phyloP scores from a whole-genome alignment of 2,797 vertebrate species.

The Danio choprae region DNA sequence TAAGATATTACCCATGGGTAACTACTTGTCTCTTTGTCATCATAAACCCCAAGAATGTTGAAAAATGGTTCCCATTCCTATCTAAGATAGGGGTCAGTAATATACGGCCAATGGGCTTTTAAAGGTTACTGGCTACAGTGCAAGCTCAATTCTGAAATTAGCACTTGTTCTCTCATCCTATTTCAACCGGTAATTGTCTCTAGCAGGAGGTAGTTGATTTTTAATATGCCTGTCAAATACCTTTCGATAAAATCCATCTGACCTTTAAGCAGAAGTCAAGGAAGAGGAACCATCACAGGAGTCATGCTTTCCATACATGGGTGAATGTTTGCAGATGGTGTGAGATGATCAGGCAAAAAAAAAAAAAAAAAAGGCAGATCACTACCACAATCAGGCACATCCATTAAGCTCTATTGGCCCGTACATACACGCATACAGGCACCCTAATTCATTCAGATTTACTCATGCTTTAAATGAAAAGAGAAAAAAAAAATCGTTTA shows the following conservation, averaged over 20 bases:
- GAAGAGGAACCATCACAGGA: constrained; percentile 33
- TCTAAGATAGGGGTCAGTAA: background rate
- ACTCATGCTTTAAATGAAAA: constrained; percentile 72
- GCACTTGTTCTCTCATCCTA: constrained; percentile 33
- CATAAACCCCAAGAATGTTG: constrained; percentile 31
- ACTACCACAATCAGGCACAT: constrained; percentile 47
- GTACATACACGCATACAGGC: constrained; percentile 40
- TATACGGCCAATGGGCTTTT: constrained; percentile 5
- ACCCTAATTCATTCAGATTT: constrained; percentile 67
- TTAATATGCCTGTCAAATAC: constrained; percentile 50
- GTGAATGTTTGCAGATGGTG: constrained; percentile 48
- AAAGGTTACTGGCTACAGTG: constrained; percentile 33
- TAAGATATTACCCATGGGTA: constrained; percentile 25
- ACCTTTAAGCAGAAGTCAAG: constrained; percentile 35
- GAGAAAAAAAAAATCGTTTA: constrained; percentile 45
- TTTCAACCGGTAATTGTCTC: constrained; percentile 27
- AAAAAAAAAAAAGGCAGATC: constrained; percentile 39
- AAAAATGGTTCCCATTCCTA: background rate
- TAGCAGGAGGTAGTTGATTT: constrained; percentile 50
- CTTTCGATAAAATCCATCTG: constrained; percentile 30
- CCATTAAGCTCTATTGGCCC: constrained; percentile 49
- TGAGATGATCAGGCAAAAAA: constrained; percentile 53
- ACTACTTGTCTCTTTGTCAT: constrained; percentile 37
- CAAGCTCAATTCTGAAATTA: constrained; percentile 32
- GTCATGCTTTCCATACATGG: constrained; percentile 23